Percentiles rank a stretch among this genome's conserved stretches.
Conservation (phyloP, 2,888 invertebrate species). For the Drosophila differens region DNA sequence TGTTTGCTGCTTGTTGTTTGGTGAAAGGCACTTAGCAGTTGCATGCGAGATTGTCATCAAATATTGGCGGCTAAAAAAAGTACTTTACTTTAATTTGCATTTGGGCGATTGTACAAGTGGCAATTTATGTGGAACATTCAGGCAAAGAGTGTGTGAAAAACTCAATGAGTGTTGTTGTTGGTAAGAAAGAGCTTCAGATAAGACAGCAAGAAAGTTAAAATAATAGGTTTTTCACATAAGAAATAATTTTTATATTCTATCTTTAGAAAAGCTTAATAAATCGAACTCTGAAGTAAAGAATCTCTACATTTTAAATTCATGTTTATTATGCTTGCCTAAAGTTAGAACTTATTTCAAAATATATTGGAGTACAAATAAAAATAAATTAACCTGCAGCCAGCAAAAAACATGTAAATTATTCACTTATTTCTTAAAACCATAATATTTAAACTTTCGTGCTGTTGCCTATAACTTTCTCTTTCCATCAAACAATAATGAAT, state of each 20-base stretch:
- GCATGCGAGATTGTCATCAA: constrained; percentile 63
- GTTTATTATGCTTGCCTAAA: not conserved
- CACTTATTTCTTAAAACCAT: not conserved
- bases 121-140: constrained; percentile 51
- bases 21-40: constrained; percentile 54
- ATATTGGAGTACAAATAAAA: not conserved
- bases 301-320: not conserved
- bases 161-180: not conserved
- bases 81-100: constrained; percentile 36
- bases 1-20: constrained; percentile 9
- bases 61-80: constrained; percentile 44
- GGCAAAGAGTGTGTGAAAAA: constrained; percentile 4
- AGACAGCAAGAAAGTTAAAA: not conserved
- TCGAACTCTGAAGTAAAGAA: not conserved
- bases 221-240: not conserved
- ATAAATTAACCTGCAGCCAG: not conserved
- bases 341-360: not conserved
- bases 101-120: constrained; percentile 34
- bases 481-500: not conserved
- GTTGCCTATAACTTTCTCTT: not conserved
- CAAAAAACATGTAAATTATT: not conserved
- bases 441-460: not conserved
- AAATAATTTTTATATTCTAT: not conserved
- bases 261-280: not conserved
- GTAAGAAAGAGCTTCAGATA: not conserved